phyloP scores from a whole-genome alignment of 2,113 vertebrate species.

The Atherinomorus stipes region DNA sequence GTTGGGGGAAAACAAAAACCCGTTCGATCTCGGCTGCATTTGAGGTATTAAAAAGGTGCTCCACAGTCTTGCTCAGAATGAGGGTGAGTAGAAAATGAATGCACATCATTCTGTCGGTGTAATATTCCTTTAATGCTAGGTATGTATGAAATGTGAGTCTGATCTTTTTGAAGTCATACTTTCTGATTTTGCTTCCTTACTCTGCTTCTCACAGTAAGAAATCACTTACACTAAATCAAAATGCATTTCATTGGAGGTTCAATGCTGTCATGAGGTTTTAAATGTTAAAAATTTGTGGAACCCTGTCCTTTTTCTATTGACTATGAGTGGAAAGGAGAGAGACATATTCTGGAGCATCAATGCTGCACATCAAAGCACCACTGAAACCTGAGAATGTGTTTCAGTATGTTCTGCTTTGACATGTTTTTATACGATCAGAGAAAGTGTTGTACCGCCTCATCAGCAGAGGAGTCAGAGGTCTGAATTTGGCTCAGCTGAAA shows the following conservation, averaged over 20 bases:
- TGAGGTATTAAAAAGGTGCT: too few species aligned
- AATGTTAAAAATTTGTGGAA: background rate
- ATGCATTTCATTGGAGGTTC: background rate
- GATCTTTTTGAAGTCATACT: too few species aligned
- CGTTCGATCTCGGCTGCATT: too few species aligned
- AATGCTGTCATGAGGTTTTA: background rate
- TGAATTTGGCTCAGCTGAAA: conserved; percentile 28
- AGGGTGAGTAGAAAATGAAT: too few species aligned
- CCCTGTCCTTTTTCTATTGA: background rate
- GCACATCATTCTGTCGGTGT: too few species aligned
- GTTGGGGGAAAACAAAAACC: too few species aligned
- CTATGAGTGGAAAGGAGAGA: background rate
- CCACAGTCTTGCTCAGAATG: too few species aligned
- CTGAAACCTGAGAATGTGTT: conserved; percentile 7
- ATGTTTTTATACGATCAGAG: conserved; percentile 27
- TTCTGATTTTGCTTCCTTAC: background rate
- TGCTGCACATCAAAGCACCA: conserved; percentile 2
- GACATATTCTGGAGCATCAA: conserved; percentile 5
- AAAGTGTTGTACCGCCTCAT: conserved; percentile 15
- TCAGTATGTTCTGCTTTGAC: conserved; percentile 12
- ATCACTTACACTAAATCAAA: too few species aligned
- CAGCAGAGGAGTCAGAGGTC: conserved; percentile 22
- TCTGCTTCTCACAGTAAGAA: background rate
- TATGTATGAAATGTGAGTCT: too few species aligned
- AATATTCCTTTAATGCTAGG: too few species aligned